Evolutionary conservation across 1,140 invertebrate species (phyloP).

Genomic region (Diuraphis noxia): DNA sequence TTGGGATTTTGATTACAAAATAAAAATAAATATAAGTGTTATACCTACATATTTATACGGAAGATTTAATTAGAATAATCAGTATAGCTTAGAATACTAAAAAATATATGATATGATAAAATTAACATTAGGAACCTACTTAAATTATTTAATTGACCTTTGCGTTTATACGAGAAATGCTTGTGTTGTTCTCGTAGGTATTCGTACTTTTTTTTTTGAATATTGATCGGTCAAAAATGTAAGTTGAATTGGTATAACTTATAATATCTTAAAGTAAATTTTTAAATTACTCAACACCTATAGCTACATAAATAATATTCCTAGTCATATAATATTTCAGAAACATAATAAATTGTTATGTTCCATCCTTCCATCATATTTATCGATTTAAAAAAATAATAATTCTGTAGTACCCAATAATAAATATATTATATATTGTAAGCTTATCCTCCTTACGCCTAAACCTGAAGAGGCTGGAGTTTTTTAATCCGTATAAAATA

Average conservation of each 20-base stretch:
- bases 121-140: background rate
- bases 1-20: background rate
- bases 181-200: background rate
- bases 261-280: background rate
- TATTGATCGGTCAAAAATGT: background rate
- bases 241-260: background rate
- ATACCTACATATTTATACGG: too few relatives aligned
- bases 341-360: background rate
- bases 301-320: background rate
- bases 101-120: background rate
- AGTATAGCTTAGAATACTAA: background rate
- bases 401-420: too few relatives aligned
- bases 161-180: background rate
- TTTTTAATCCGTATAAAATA: background rate
- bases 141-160: conserved; percentile 3
- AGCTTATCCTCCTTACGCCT: background rate
- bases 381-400: background rate
- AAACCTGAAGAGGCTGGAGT: background rate
- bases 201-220: background rate
- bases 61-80: background rate
- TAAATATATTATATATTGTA: too few relatives aligned
- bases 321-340: background rate
- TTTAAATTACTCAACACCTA: background rate
- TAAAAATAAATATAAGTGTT: too few relatives aligned
- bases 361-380: background rate